Conservation (phyloP, 2,888 invertebrate species). For the Dryomyza anilis region DNA sequence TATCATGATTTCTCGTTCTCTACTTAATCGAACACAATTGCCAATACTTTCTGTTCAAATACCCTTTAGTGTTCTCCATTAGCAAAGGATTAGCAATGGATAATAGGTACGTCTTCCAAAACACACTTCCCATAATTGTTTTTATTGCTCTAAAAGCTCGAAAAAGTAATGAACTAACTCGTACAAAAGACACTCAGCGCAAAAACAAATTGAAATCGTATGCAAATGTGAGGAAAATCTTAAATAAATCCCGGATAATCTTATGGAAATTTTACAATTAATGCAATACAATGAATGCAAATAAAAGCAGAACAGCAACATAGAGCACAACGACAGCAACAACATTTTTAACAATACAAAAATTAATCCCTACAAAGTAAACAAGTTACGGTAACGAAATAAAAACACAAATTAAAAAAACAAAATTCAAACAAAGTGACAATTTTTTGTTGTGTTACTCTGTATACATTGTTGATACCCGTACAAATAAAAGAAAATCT, state of each 20-base stretch:
- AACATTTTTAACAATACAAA: not conserved
- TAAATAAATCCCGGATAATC: slow-evolving; percentile 47
- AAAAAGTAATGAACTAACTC: not conserved
- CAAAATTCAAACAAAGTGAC: slow-evolving; percentile 13
- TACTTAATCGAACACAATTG: no score
- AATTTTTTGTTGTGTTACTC: not conserved
- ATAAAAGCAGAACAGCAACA: not conserved
- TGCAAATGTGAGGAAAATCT: slow-evolving; percentile 27
- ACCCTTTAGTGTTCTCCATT: no score
- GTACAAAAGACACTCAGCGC: not conserved
- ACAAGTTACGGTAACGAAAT: not conserved
- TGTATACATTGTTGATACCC: no score
- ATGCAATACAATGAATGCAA: slow-evolving; percentile 30
- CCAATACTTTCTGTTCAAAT: no score
- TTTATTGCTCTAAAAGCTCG: no score
- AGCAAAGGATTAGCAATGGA: no score
- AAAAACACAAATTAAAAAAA: not conserved
- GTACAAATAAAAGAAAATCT: no score
- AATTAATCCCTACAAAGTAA: not conserved
- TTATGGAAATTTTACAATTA: slow-evolving; percentile 43
- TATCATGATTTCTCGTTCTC: no score
- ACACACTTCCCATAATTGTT: no score
- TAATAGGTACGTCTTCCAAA: no score
- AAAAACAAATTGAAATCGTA: slow-evolving; percentile 30
- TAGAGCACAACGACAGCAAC: slow-evolving; percentile 2